Conservation (phyloP, 2,888 invertebrate genomes). For the Nipponacmea schrenckii region DNA sequence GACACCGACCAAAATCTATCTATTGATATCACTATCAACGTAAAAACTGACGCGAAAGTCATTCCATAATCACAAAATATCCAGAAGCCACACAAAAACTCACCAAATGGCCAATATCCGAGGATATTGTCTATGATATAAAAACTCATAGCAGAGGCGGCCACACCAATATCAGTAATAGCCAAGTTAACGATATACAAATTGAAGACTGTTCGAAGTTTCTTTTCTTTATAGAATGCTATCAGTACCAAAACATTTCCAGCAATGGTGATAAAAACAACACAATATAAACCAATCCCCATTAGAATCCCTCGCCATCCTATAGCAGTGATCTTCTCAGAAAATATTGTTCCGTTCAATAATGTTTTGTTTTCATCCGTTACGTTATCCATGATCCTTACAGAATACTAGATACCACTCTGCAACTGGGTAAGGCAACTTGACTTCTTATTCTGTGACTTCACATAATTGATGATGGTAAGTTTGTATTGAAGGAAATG, state of each 20-base stretch:
- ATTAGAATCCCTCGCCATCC: slow-evolving; percentile 33
- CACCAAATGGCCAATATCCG: slow-evolving; percentile 65
- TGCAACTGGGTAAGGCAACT: too few relatives aligned
- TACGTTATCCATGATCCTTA: neutral
- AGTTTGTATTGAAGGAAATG: too few relatives aligned
- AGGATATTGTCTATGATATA: slow-evolving; percentile 59
- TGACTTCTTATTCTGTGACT: too few relatives aligned
- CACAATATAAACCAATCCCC: slow-evolving; percentile 40
- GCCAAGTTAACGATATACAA: slow-evolving; percentile 52
- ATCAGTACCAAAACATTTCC: slow-evolving; percentile 63
- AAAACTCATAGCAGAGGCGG: slow-evolving; percentile 62
- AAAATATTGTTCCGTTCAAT: neutral
- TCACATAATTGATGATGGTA: too few relatives aligned
- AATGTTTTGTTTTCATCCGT: neutral
- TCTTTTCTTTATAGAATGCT: slow-evolving; percentile 56
- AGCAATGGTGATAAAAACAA: slow-evolving; percentile 48
- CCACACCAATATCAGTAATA: slow-evolving; percentile 61
- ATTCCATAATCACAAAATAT: slow-evolving; percentile 66
- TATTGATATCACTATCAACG: slow-evolving; percentile 61
- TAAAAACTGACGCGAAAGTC: slow-evolving; percentile 67
- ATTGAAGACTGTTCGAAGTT: slow-evolving; percentile 63
- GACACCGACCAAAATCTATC: slow-evolving; percentile 59
- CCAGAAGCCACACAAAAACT: slow-evolving; percentile 63
- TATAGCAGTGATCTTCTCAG: neutral
- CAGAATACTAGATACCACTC: too few relatives aligned